Percentiles rank a stretch among this genome's conserved stretches.
Evolutionary conservation across 2,797 vertebrate genomes (phyloP).

Genomic region (Malacoctenus gilli): DNA sequence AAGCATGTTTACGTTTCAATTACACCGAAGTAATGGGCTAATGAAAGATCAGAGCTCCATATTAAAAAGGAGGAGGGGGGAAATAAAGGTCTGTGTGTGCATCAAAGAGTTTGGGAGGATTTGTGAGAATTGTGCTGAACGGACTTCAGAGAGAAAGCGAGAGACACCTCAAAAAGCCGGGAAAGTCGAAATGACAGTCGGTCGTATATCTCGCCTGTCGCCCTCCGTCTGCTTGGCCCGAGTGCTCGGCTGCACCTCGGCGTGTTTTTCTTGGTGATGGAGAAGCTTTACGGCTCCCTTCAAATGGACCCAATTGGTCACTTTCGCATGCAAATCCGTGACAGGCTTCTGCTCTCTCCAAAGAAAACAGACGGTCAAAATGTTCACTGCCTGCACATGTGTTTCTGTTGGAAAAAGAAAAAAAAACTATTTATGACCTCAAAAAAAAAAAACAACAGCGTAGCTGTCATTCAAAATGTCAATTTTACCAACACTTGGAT

Average conservation of each 20-base stretch:
- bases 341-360: slow-evolving; percentile 47
- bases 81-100: too few relatives aligned
- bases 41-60: slow-evolving; percentile 59
- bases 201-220: slow-evolving; percentile 14
- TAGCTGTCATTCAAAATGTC: slow-evolving; percentile 6
- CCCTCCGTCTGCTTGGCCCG: slow-evolving; percentile 36
- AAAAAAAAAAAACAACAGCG: too few relatives aligned
- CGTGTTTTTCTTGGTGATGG: slow-evolving; percentile 38
- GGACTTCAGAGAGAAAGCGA: slow-evolving; percentile 16
- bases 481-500: slow-evolving; percentile 18
- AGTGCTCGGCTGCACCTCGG: slow-evolving; percentile 31
- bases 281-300: slow-evolving; percentile 50
- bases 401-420: slow-evolving; percentile 50
- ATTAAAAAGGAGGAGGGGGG: too few relatives aligned
- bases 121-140: too few relatives aligned
- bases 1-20: slow-evolving; percentile 79
- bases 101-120: too few relatives aligned
- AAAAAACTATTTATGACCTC: slow-evolving; percentile 49
- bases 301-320: slow-evolving; percentile 24
- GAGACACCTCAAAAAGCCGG: neutral
- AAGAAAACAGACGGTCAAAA: slow-evolving; percentile 54
- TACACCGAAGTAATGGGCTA: slow-evolving; percentile 58
- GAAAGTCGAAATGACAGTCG: slow-evolving; percentile 9
- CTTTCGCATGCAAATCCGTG: slow-evolving; percentile 43
- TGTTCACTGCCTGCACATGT: slow-evolving; percentile 24